Evolutionary conservation across 2,888 invertebrate genomes (phyloP), one percentile per base, ranked within the genome.

Genomic region (Microctonus brassicae): DNA sequence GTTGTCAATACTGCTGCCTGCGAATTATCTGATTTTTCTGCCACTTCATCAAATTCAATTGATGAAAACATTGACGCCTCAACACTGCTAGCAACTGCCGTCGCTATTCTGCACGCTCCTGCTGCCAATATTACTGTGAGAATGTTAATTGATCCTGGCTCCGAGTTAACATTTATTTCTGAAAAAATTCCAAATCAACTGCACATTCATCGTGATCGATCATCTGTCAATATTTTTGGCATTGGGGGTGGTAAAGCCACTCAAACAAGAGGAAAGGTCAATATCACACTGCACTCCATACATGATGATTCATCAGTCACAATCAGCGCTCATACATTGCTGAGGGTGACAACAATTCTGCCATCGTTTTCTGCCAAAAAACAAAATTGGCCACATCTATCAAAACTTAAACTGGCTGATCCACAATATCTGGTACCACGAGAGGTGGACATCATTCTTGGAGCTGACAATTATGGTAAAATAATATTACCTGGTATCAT

Each of bases 361-460:
- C 52, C 17, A 52, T 17, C 52, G 17, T 52, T 52, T 10, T 3
- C 52, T 7, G 4, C 52, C 4, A 22, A 17, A 10, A 7, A 1
- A 17, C 26, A 58, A 5, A 13, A 26, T 10, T 58, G 58, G 58
- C 11, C 26, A n/a, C 58, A 58, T 29, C n/a, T 58, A 10, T 33
- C 10, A 13, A n/a, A 55, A 10, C n/a, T 65, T 6, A 7, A 53
- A 36, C 36, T 65, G 1, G 65, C 53, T 5, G 55, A 65, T 53
- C 55, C 55, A 24, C 20, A 65, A 2, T 53, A 34, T 13, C 20
- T 20, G 11, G 6, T 6, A 2, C 52, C 55, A 20, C n/a, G 29
- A 11, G 53, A 29, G 0, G 22, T 65, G 6, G 34, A 65, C 36
- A 53, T 65, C 22, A 11, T 65, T 6, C 33, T 65, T n/a, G 65